phyloP scores from a whole-genome alignment of 2,888 invertebrate genomes.

The Xiphydria camelus region DNA sequence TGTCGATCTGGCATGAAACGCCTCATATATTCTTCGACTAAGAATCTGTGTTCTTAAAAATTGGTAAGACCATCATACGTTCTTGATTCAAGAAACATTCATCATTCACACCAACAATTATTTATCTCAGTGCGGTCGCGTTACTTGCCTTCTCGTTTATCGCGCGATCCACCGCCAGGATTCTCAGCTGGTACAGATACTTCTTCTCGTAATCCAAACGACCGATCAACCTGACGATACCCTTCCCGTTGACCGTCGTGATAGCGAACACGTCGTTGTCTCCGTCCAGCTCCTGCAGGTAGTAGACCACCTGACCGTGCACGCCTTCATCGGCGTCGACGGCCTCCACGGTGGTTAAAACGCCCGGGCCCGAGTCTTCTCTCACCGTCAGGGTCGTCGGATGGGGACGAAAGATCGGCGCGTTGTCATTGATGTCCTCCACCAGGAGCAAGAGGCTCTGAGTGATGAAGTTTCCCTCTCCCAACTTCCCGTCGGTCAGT shows the following conservation, averaged over 20 bases:
- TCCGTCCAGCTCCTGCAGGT: conserved; percentile 80
- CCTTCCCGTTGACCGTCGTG: conserved; percentile 83
- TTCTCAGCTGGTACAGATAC: conserved; percentile 81
- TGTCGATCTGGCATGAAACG: too few relatives aligned
- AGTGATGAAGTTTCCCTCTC: conserved; percentile 85
- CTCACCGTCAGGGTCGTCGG: conserved; percentile 79
- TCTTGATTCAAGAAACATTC: too few relatives aligned
- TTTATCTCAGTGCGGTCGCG: too few relatives aligned
- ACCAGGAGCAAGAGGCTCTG: conserved; percentile 86
- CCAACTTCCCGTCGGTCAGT: conserved; percentile 83
- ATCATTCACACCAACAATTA: too few relatives aligned
- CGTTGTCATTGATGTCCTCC: conserved; percentile 91
- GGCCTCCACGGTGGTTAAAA: conserved; percentile 81
- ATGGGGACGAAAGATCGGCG: conserved; percentile 84
- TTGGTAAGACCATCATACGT: too few relatives aligned
- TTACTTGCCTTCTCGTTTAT: conserved; percentile 57
- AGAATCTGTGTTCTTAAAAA: too few relatives aligned
- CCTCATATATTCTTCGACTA: too few relatives aligned
- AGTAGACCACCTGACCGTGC: conserved; percentile 89
- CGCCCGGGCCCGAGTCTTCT: conserved; percentile 77
- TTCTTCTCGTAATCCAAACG: conserved; percentile 84
- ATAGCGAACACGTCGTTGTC: conserved; percentile 78
- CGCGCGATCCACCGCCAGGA: conserved; percentile 83
- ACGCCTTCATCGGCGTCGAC: conserved; percentile 89
- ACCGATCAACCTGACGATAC: conserved; percentile 76